A percentile compares a stretch with the other conserved stretches of the same genome.
These are phyloP conservation scores for Rhinolophus ferrumequinum DNA, from an alignment of 2,113 vertebrate genomes.

Conservation along the genomic window DNA sequence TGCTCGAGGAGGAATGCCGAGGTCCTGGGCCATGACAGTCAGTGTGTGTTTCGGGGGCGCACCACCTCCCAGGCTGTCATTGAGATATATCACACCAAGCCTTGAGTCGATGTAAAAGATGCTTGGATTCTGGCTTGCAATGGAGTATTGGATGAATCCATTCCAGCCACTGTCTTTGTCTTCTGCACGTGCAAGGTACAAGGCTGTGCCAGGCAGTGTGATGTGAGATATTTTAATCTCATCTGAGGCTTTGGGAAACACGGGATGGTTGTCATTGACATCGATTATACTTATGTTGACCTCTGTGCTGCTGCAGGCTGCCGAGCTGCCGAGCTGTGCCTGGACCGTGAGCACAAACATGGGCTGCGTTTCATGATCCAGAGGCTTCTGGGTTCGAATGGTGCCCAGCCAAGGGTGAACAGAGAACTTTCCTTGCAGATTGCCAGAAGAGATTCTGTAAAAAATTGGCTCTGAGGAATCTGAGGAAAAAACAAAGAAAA, in stretches of 20 bases:
- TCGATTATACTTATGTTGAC: slow-evolving; percentile 91
- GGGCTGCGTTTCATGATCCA: slow-evolving; percentile 91
- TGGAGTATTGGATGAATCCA: slow-evolving; percentile 88
- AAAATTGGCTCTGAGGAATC: slow-evolving; percentile 87
- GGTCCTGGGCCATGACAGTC: slow-evolving; percentile 88
- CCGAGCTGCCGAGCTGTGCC: slow-evolving; percentile 85
- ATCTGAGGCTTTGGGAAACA: slow-evolving; percentile 85
- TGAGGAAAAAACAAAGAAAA: slow-evolving; percentile 59
- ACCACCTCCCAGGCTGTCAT: slow-evolving; percentile 75
- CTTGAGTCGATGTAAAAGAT: slow-evolving; percentile 86
- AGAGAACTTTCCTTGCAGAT: slow-evolving; percentile 88
- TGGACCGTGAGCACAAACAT: slow-evolving; percentile 88
- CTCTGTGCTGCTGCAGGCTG: slow-evolving; percentile 89
- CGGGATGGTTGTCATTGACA: slow-evolving; percentile 91
- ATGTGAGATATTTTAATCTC: slow-evolving; percentile 84
- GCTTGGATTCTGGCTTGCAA: slow-evolving; percentile 77
- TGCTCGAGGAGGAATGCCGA: slow-evolving; percentile 86
- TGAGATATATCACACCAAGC: slow-evolving; percentile 89
- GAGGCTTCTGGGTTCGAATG: slow-evolving; percentile 85
- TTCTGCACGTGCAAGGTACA: slow-evolving; percentile 92
- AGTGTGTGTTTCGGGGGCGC: slow-evolving; percentile 81
- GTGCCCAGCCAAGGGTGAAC: slow-evolving; percentile 89
- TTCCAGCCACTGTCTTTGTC: slow-evolving; percentile 92
- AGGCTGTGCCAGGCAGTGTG: slow-evolving; percentile 87
- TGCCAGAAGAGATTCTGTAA: slow-evolving; percentile 93